Percentiles rank a stretch among this genome's conserved stretches.
Evolutionary conservation across 2,113 vertebrate genomes (phyloP).

Genomic region (Phoenicopterus ruber): DNA sequence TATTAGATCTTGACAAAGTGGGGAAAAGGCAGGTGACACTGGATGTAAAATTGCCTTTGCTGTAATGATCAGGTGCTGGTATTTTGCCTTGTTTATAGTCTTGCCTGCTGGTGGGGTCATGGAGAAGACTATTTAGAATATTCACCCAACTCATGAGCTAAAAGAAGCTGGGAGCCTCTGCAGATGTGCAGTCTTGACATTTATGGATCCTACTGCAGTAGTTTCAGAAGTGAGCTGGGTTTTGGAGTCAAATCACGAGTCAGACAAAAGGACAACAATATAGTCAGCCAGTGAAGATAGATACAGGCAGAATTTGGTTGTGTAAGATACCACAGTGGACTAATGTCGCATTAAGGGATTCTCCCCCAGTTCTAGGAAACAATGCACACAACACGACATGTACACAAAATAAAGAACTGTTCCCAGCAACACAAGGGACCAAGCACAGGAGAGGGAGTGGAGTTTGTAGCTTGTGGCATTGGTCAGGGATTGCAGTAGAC

Average conservation of each 20-base stretch:
- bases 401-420: background rate
- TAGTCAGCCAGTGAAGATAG: background rate
- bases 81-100: background rate
- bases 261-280: background rate
- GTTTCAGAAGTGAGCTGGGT: background rate
- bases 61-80: background rate
- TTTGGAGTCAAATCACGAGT: background rate
- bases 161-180: background rate
- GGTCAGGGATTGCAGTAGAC: background rate
- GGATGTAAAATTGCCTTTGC: background rate
- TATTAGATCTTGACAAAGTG: background rate
- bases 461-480: background rate
- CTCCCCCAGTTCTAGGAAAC: background rate
- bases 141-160: background rate
- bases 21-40: background rate
- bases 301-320: background rate
- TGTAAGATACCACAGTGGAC: background rate
- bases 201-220: background rate
- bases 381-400: rapidly evolving
- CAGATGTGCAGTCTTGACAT: background rate
- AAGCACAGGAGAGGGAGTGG: background rate
- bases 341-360: background rate
- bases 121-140: background rate
- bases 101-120: background rate
- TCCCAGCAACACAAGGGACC: background rate